phyloP scores from a whole-genome alignment of 2,888 invertebrate genomes.

The Dinocampus coccinellae region DNA sequence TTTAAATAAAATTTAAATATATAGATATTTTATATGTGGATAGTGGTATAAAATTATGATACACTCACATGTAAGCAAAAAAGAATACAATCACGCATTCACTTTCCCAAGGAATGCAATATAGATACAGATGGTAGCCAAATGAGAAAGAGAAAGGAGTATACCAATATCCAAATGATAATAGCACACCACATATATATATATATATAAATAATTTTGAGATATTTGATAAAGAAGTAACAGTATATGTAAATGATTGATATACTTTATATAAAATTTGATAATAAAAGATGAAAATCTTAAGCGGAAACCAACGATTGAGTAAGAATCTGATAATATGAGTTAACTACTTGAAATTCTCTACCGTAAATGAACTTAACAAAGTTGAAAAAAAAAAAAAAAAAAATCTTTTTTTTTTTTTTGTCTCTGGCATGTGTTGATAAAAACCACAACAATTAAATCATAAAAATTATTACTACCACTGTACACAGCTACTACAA shows the following conservation, averaged over 20 bases:
- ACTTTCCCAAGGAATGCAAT: slow-evolving; percentile 23
- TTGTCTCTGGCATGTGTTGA: background rate
- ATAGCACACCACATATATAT: background rate
- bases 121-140: background rate
- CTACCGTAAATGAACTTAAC: background rate
- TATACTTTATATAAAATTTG: background rate
- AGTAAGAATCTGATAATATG: slow-evolving; percentile 49
- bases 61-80: background rate
- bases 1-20: no score
- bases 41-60: no score
- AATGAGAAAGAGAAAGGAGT: slow-evolving; percentile 10
- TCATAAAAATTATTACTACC: background rate
- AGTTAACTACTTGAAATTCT: background rate
- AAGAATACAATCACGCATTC: slow-evolving; percentile 9
- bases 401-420: no score
- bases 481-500: background rate
- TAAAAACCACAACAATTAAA: background rate
- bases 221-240: slow-evolving; percentile 14
- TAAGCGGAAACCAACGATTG: slow-evolving; percentile 48
- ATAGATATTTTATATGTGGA: no score
- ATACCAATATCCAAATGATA: background rate
- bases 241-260: background rate
- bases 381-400: background rate
- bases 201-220: background rate
- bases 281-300: slow-evolving; percentile 49